Base-by-base conservation (phyloP, 2,113 vertebrate species). In the Pyxicephalus adspersus region DNA sequence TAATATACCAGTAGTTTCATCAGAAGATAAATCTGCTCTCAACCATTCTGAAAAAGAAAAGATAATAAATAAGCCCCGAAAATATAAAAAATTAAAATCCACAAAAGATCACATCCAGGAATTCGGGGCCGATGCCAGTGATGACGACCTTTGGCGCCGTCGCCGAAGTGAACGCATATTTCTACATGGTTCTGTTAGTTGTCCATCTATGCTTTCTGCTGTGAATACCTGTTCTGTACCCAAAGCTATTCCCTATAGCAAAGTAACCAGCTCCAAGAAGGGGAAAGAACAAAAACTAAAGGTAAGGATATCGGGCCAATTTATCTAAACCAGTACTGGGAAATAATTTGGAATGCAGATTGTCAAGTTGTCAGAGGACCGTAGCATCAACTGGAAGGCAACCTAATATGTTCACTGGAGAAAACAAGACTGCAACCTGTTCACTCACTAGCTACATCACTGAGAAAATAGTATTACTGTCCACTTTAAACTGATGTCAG, bases 141-240 rank as follows among this genome's bases (percentile, higher is more conserved):
- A 98, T 0, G 98, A 98, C 0, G 97, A 98, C 73, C 92, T 93
- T 57, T 99, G 97, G 96, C 95, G 92, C 0, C 91, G 98, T 0
- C 89, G 98, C 2, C 92, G 98, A 83, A 99, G 98, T 0, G 98
- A 99, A 84, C 93, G 98, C 18, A 98, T 99, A 77, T 98, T 99
- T 87, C 96, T 99, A 28, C 96, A 98, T 0, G 98, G 98, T 0
- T 95, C 96, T 29, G 89, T 87, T 0, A 85, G 84, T 0, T 88
- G 93, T 64, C 91, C 89, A 0, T 91, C 89, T 0, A 4, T 88
- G 29, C 87, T 94, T 0, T 83, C 86, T 0, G 0, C 83, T 0
- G 22, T 77, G 0, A 86, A 83, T 31, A 51, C 89, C 0, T 85
- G 57, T 55, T 87, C 64, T 1, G 83, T 88, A 26, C 73, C 94